Base-by-base conservation (phyloP, 2,797 vertebrate species). In the Zalophus californianus region DNA sequence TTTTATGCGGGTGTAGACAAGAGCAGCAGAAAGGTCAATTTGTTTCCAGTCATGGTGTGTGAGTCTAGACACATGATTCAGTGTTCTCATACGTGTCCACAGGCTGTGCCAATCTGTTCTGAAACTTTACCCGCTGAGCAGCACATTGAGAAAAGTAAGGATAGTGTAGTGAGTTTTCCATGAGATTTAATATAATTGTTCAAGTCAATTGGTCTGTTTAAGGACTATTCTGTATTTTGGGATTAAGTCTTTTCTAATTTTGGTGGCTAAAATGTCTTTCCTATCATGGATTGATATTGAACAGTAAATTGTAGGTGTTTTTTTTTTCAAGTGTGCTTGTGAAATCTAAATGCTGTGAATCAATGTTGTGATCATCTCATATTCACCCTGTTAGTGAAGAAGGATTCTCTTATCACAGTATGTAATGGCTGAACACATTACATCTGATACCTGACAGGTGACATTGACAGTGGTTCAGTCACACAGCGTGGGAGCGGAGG, bases 171-270 rank as follows among this genome's bases (percentile, higher is more conserved):
- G 12, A 58, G 8, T 78, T 83, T 97, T 66, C n/a, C 18, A 35
- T 54, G n/a, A 75, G 13, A 79, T 35, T 84, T 32, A 70, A 48
- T 29, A n/a, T 68, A 54, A 60, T n/a, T 82, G 4, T 85, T 90
- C 11, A 87, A 75, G 18, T 84, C 80, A 82, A 54, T 66, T 93
- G 20, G 85, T 89, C 29, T 44, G 29, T 20, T 64, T 91, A 44
- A 85, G 87, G 44, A 54, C 11, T 77, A 3, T 54, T 68, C 29
- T 56, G 54, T 77, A 23, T 93, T 66, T 56, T 75, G 70, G 90
- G 16, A 83, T 82, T 70, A 91, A 82, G 60, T 72, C 25, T 56
- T 91, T 60, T 94, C 48, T 64, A 90, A 87, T n/a, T 93, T 72
- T 73, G 25, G 12, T 88, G 68, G 9, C 90, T 90, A 78, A 91